Evolutionary conservation across 2,888 invertebrate species (phyloP).

Genomic region (Polyploca ridens): DNA sequence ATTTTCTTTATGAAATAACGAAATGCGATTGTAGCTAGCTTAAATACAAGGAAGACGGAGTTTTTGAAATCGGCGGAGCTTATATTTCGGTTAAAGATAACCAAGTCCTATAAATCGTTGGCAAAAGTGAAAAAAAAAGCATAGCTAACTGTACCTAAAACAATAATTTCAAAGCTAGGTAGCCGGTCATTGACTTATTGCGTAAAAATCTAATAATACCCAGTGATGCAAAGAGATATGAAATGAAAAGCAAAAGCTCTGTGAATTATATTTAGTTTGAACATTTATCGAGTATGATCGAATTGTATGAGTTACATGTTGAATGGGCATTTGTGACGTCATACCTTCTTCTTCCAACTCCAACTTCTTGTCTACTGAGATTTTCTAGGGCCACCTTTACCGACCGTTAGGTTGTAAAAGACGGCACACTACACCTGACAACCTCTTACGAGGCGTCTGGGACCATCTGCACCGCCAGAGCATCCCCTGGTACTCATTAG

Average conservation of each 20-base stretch:
- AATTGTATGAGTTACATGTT: background rate
- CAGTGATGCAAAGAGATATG: conserved; percentile 34
- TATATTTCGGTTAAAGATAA: too few relatives aligned
- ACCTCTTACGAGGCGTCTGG: too few relatives aligned
- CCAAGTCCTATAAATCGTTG: background rate
- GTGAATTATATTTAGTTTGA: conserved; percentile 11
- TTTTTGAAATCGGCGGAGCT: too few relatives aligned
- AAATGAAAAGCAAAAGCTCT: conserved; percentile 16
- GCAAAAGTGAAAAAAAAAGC: background rate
- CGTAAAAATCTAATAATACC: conserved; percentile 47
- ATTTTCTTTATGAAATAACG: too few relatives aligned
- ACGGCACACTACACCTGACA: too few relatives aligned
- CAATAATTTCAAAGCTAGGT: conserved; percentile 22
- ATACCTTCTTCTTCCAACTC: background rate
- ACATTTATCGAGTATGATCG: background rate
- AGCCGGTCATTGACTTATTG: conserved; percentile 39
- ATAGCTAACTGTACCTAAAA: conserved; percentile 20
- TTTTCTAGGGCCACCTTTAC: too few relatives aligned
- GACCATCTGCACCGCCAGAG: too few relatives aligned
- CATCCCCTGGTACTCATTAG: too few relatives aligned
- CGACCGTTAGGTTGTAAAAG: too few relatives aligned
- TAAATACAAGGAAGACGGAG: too few relatives aligned
- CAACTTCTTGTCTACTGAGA: too few relatives aligned
- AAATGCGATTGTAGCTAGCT: too few relatives aligned
- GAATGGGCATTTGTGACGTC: background rate